Evolutionary conservation across 2,888 invertebrate genomes (phyloP).

Genomic region (Neoitamus cyanurus): DNA sequence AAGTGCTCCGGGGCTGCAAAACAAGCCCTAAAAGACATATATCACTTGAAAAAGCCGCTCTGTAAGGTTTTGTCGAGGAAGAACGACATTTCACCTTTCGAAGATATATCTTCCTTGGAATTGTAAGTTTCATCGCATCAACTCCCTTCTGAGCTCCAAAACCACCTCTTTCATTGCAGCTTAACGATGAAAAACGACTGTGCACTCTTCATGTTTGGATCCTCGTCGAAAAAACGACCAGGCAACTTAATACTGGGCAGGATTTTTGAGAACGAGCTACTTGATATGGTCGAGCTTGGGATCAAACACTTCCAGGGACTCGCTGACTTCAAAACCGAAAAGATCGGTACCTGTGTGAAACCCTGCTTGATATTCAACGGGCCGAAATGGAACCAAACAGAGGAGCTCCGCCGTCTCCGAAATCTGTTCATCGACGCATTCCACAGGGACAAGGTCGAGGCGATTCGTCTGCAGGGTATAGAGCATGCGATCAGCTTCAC

Average conservation of each 20-base stretch:
- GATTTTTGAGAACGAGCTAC: conserved; percentile 86
- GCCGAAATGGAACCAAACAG: conserved; percentile 85
- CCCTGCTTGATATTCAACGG: conserved; percentile 94
- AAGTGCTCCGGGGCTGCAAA: conserved; percentile 79
- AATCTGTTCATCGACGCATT: conserved; percentile 94
- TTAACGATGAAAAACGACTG: conserved; percentile 86
- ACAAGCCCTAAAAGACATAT: conserved; percentile 85
- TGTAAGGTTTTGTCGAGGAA: conserved; percentile 80
- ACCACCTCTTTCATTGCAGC: conserved; percentile 62
- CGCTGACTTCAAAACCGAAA: conserved; percentile 81
- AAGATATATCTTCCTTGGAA: conserved; percentile 86
- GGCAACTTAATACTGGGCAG: conserved; percentile 91
- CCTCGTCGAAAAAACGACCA: conserved; percentile 94
- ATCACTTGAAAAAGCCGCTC: conserved; percentile 87
- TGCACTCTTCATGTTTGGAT: conserved; percentile 89
- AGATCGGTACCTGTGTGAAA: conserved; percentile 84
- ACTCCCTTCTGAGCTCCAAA: too few relatives aligned
- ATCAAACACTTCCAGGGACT: conserved; percentile 85
- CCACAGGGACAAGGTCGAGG: conserved; percentile 72
- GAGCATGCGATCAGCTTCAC: conserved; percentile 95
- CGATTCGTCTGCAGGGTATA: conserved; percentile 89
- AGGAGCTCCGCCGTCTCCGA: conserved; percentile 84
- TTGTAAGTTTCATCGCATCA: conserved; percentile 67
- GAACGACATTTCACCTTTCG: conserved; percentile 93
- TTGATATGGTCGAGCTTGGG: conserved; percentile 97